phyloP scores from a whole-genome alignment of 2,888 invertebrate genomes.

The Griposia aprilina region DNA sequence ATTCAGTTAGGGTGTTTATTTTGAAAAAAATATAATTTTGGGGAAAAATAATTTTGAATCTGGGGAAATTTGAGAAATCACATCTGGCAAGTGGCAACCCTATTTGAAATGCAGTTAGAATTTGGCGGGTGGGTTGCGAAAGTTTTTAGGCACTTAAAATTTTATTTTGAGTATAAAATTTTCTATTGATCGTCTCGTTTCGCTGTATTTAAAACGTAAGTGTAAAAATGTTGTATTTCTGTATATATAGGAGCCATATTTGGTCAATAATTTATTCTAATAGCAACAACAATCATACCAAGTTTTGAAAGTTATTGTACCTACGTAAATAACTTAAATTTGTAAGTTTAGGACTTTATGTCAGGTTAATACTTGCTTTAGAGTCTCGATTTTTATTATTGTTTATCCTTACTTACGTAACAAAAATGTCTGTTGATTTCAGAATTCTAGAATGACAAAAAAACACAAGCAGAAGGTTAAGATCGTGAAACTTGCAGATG shows the following conservation, averaged over 20 bases:
- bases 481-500: constrained; percentile 56
- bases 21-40: too few relatives aligned
- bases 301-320: neutral
- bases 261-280: neutral
- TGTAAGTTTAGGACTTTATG: too few relatives aligned
- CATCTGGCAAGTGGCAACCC: too few relatives aligned
- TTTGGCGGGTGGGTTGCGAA: constrained; percentile 22
- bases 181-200: neutral
- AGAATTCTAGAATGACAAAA: constrained; percentile 63
- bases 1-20: too few relatives aligned
- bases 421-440: constrained; percentile 1
- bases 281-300: neutral
- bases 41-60: too few relatives aligned
- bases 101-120: neutral
- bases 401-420: too few relatives aligned
- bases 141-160: neutral
- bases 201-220: constrained; percentile 29
- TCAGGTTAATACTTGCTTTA: neutral
- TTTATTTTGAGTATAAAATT: too few relatives aligned
- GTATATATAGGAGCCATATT: neutral
- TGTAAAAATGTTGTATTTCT: constrained; percentile 3
- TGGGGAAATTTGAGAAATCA: too few relatives aligned
- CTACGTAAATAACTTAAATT: neutral
- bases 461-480: constrained; percentile 62
- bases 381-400: neutral